Base-by-base conservation (phyloP, 2,113 vertebrate species). In the Loxodonta africana region DNA sequence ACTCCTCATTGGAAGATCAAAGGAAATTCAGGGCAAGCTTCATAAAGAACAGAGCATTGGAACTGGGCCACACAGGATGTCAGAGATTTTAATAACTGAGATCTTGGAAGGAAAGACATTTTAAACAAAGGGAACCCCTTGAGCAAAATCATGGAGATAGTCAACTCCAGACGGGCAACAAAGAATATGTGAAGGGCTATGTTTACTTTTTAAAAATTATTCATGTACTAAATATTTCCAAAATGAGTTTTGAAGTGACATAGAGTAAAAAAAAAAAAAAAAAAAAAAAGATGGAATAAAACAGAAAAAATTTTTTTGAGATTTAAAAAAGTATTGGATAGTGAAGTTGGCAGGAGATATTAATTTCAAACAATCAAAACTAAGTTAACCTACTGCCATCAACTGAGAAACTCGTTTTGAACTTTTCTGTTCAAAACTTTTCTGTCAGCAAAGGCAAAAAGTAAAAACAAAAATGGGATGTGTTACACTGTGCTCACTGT, bases 201-300 rank as follows among this genome's bases (percentile, higher is more conserved):
- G 71, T 84, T 84, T 37, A 71, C 33, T 78, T 90, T 89, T 69
- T 60, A 41, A 18, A 80, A 96, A 76, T 62, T 76, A 63, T 37
- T 44, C 65, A 48, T 71, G 28, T 12, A 51, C 33, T 71, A 51
- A 46, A n/a, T 87, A 71, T 53, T 95, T 90, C 57, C 44, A 77
- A 86, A 88, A 44, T 86, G 33, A 90, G 92, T 63, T 87, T 71
- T 81, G 12, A 82, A 48, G n/a, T 84, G 44, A 14, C 0, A 41
- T 30, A 60, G 8, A 73, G 30, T 81, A 28, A 85, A 91, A 92
- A 96, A 44, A 46, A 83, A 12, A 53, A 8, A 12, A 53, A 53
- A 53, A 53, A 53, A 53, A 57, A 57, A 15, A 57, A 26, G 28
- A 89, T 57, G 8, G 28, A 73, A 41, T 76, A 51, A 81, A 92